Evolutionary conservation across 2,797 vertebrate genomes (phyloP), one percentile per base, ranked within the genome.

Genomic region (Gymnoscopelus microlampas): DNA sequence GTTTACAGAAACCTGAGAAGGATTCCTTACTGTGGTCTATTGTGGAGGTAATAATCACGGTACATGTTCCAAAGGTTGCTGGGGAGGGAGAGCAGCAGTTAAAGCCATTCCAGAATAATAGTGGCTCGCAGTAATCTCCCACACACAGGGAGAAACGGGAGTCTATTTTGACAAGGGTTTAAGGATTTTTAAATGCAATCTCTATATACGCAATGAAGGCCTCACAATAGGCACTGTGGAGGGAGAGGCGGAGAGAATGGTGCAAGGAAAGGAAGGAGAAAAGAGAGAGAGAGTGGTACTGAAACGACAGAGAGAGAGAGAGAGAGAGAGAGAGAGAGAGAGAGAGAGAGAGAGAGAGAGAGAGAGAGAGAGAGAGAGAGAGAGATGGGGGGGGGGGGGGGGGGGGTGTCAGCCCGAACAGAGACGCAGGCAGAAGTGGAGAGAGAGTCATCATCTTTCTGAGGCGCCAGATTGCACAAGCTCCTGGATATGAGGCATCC

Each of bases 151-250:
- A 88, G 76, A 90, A 79, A 81, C 48, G 32, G 60, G 57, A 29
- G 65, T 44, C 35, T 69, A 58, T 88, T 91, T 75, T 87, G 83
- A 91, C 86, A 89, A 83, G 87, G 89, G 85, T 92, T 91, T 88
- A 87, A 74, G 87, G 88, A 87, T 89, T 7, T 92, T 87, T 87
- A 89, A 90, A 91, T 85, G 87, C 80, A 88, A 83, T 89, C 89
- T 88, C 83, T 85, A 78, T 82, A 78, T 82, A 79, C 44, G 68
- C 77, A 77, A 74, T 67, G 74, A 84, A 80, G 59, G 69, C 53
- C 61, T 71, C 65, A 87, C 84, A 88, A 88, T 80, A 74, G 86
- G 13, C 69, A 11, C 56, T 2, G 39, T 2, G 3, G 32, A 3
- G 26, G 4, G 12, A 5, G 54, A 66, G 35, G 35, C n/a, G n/a